Evolutionary conservation across 2,797 vertebrate genomes (phyloP).

Genomic region (Delichon dasypus): DNA sequence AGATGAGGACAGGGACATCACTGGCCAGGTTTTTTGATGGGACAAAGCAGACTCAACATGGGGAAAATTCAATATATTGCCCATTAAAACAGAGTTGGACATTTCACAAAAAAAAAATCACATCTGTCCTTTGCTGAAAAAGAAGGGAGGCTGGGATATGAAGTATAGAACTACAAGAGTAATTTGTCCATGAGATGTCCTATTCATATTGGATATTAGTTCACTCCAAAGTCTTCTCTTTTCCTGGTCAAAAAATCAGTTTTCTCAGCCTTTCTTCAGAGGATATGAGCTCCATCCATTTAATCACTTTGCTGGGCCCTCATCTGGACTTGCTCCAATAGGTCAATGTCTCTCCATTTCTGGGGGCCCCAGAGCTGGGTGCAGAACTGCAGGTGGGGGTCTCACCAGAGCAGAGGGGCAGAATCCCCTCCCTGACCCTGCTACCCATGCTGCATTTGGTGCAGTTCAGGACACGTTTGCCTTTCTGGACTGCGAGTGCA

Average conservation of each 20-base stretch:
- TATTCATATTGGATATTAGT: neutral
- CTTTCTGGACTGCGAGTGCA: neutral
- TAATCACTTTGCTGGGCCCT: neutral
- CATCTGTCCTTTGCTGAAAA: neutral
- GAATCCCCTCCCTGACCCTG: neutral
- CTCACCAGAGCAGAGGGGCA: neutral
- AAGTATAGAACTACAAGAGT: neutral
- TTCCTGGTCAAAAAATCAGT: neutral
- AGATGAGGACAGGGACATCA: neutral
- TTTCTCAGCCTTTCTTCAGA: neutral
- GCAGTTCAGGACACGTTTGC: neutral
- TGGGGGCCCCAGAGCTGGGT: neutral
- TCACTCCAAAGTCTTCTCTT: neutral
- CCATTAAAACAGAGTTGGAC: neutral
- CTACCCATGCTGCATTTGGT: neutral
- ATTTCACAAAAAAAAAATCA: neutral
- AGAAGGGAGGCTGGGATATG: neutral
- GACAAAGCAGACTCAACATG: neutral
- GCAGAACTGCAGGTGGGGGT: accelerated
- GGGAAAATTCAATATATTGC: neutral
- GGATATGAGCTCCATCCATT: neutral
- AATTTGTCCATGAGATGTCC: neutral
- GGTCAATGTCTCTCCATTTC: accelerated
- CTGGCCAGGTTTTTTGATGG: neutral
- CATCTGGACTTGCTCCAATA: neutral